Base-by-base conservation (phyloP, 2,888 invertebrate species). In the Autographa gamma region DNA sequence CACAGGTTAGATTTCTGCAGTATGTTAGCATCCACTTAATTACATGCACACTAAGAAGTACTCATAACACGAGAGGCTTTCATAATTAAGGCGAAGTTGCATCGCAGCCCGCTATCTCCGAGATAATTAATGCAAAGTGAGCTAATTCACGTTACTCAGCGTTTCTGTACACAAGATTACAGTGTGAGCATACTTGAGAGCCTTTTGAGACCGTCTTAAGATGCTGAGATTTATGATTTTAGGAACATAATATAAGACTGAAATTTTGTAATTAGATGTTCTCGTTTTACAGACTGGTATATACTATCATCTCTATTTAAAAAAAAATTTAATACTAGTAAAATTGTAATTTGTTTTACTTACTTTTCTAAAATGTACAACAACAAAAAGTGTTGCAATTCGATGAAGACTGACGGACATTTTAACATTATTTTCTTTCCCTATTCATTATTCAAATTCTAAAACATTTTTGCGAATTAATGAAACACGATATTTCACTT, bases 81-180 rank as follows among this genome's bases (percentile, higher is more conserved):
- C 32, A 71, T 69, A 69, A 71, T 71, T 74, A 65, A 63, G 41
- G 43, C 52, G 60, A 66, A 63, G 66, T 69, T 60, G 64, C 66
- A 60, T 60, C 19, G 58, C 19, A 66, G 16, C 19, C 18, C 54
- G 64, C 25, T 63, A 48, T 43, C 60, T 34, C 52, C 13, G 54
- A 67, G 69, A 69, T 70, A 70, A 73, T 73, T 25, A 66, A 69
- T 69, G 69, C 43, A 60, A 73, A 75, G 32, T 69, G 62, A 66
- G 38, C 25, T 71, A 66, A 74, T 69, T 58, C 66, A 56, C 19
- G 25, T 67, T 64, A 64, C 58, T 75, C 74, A 72, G 71, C 43
- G 56, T 48, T 60, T 61, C 41, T 63, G 43, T 63, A 58, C 59
- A 62, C 66, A 60, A 69, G 69, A 69, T 64, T 66, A 52, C 60